Evolutionary conservation across 2,888 invertebrate genomes (phyloP).

Genomic region (Drosophila merina): DNA sequence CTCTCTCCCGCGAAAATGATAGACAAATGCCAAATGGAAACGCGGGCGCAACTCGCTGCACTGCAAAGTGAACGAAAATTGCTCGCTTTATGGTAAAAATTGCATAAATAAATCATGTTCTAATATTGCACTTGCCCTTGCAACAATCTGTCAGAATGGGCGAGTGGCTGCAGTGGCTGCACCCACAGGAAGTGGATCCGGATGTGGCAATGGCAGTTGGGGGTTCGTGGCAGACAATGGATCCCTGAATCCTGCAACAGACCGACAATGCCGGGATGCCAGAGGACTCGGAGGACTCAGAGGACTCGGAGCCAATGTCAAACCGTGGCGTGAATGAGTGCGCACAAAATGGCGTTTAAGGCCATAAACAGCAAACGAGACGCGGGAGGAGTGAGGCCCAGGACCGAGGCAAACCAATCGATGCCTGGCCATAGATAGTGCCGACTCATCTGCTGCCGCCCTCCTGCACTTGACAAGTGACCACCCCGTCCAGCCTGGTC

Average conservation of each 20-base stretch:
- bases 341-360: slow-evolving; percentile 80
- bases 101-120: slow-evolving; percentile 82
- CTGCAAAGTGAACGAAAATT: slow-evolving; percentile 39
- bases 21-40: slow-evolving; percentile 69
- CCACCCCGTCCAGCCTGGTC: not conserved
- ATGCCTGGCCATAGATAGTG: slow-evolving; percentile 71
- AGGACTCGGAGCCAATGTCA: slow-evolving; percentile 26
- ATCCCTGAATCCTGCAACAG: slow-evolving; percentile 22
- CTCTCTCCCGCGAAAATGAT: slow-evolving; percentile 60
- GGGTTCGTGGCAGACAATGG: slow-evolving; percentile 41
- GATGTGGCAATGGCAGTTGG: slow-evolving; percentile 10
- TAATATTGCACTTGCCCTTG: slow-evolving; percentile 81
- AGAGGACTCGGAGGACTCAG: slow-evolving; percentile 20
- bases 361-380: slow-evolving; percentile 64
- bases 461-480: slow-evolving; percentile 69
- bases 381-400: slow-evolving; percentile 21
- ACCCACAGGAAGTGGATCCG: slow-evolving; percentile 39
- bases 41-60: slow-evolving; percentile 1
- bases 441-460: slow-evolving; percentile 53
- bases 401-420: slow-evolving; percentile 71
- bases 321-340: slow-evolving; percentile 71
- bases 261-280: slow-evolving; percentile 25
- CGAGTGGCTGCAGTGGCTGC: slow-evolving; percentile 23
- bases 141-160: slow-evolving; percentile 75
- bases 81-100: slow-evolving; percentile 71